Evolutionary conservation across 2,113 vertebrate genomes (phyloP).

Genomic region (Leptobrachium ailaonicum): DNA sequence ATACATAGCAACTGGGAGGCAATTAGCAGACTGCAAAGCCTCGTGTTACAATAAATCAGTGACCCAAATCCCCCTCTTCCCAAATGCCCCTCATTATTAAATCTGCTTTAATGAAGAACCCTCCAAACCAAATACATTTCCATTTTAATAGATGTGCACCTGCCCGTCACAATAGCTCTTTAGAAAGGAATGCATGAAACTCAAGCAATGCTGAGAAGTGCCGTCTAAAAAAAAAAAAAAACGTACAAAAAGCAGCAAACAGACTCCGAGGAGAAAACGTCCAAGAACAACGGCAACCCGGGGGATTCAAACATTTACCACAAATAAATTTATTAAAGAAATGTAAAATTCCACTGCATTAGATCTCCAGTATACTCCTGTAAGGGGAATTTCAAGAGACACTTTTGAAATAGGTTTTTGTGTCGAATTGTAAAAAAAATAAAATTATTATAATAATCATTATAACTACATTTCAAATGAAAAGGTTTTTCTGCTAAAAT

Average conservation of each 20-base stretch:
- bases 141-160: conserved; percentile 52
- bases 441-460: too few relatives aligned
- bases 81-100: conserved; percentile 57
- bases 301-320: background rate
- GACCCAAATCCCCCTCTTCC: conserved; percentile 57
- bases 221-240: background rate
- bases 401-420: too few relatives aligned
- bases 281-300: background rate
- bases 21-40: conserved; percentile 61
- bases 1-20: conserved; percentile 54
- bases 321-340: background rate
- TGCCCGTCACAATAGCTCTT: conserved; percentile 47
- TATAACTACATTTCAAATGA: too few relatives aligned
- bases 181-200: conserved; percentile 30
- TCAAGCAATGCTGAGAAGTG: conserved; percentile 14
- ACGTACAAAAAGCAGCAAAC: background rate
- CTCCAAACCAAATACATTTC: conserved; percentile 47
- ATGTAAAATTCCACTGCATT: background rate
- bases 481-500: too few relatives aligned
- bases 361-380: background rate
- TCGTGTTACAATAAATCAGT: conserved; percentile 55
- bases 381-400: too few relatives aligned
- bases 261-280: too few relatives aligned
- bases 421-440: too few relatives aligned
- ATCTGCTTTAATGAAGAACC: conserved; percentile 59